phyloP scores from a whole-genome alignment of 1,140 invertebrate species.

The Propsilocerus akamusi region DNA sequence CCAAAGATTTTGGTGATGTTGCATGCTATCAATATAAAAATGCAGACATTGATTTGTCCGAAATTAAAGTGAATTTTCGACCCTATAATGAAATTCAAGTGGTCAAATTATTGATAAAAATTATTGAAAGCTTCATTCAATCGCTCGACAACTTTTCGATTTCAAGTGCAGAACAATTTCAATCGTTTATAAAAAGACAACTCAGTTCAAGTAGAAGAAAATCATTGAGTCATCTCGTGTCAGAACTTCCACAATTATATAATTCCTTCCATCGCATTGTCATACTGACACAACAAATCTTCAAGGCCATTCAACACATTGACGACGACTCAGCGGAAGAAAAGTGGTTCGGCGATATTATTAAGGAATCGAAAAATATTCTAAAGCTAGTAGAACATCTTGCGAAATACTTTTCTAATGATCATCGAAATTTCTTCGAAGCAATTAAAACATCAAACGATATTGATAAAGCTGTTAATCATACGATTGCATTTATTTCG shows the following conservation, averaged over 20 bases:
- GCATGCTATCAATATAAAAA: no score
- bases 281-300: not conserved
- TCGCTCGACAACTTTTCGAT: slow-evolving; percentile 6
- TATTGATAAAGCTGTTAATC: no score
- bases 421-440: not conserved
- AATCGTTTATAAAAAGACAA: slow-evolving; percentile 6
- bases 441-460: not conserved
- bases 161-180: not conserved
- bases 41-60: not conserved
- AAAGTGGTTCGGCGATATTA: not conserved
- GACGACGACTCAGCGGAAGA: not conserved
- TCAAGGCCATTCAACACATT: not conserved
- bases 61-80: slow-evolving; percentile 8
- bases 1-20: no score
- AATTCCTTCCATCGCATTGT: not conserved
- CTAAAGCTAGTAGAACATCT: not conserved
- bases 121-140: slow-evolving; percentile 3
- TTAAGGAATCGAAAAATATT: not conserved
- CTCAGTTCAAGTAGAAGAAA: slow-evolving; percentile 8
- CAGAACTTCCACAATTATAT: slow-evolving; percentile 5
- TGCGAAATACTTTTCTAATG: not conserved
- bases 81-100: slow-evolving; percentile 8
- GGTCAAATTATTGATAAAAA: slow-evolving; percentile 6
- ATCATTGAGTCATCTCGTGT: slow-evolving; percentile 7
- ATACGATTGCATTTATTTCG: no score